Percentiles rank a stretch among this genome's conserved stretches.
Evolutionary conservation across 2,888 invertebrate species (phyloP).

Genomic region (Caenorhabditis becei): DNA sequence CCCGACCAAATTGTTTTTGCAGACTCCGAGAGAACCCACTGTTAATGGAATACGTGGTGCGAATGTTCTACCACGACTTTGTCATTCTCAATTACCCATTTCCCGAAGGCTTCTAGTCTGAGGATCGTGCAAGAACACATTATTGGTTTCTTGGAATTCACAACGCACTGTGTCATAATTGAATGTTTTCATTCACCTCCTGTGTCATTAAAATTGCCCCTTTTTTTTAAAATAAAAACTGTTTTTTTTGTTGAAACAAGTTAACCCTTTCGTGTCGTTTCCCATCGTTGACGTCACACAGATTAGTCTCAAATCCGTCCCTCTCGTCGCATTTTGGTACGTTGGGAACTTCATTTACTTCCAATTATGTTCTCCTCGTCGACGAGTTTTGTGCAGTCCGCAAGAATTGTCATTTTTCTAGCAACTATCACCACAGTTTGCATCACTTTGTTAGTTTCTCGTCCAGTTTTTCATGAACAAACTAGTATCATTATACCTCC

Average conservation of each 20-base stretch:
- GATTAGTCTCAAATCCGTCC: conserved; percentile 39
- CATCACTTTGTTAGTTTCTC: conserved; percentile 8
- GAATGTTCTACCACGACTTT: conserved; percentile 79
- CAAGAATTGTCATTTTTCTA: conserved; percentile 21
- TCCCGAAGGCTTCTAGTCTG: conserved; percentile 65
- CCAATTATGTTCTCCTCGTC: conserved; percentile 35
- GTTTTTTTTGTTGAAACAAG: background rate
- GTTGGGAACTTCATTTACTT: conserved; percentile 22
- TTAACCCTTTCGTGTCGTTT: conserved; percentile 10
- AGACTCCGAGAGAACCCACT: conserved; percentile 73
- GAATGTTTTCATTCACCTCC: background rate
- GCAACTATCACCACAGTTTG: conserved; percentile 21
- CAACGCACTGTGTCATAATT: conserved; percentile 3
- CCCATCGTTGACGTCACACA: conserved; percentile 25
- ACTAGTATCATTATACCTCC: conserved; percentile 4
- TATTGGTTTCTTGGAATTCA: background rate
- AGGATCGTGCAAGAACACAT: background rate
- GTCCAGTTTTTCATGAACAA: conserved; percentile 16
- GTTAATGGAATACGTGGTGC: conserved; percentile 77
- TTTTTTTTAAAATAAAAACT: background rate
- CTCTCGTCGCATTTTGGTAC: conserved; percentile 16
- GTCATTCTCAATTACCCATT: conserved; percentile 70
- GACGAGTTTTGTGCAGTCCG: conserved; percentile 7
- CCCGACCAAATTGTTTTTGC: conserved; percentile 56
- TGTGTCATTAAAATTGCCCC: conserved; percentile 19